Conservation (phyloP, 2,113 vertebrate genomes). For the Galeopterus variegatus region DNA sequence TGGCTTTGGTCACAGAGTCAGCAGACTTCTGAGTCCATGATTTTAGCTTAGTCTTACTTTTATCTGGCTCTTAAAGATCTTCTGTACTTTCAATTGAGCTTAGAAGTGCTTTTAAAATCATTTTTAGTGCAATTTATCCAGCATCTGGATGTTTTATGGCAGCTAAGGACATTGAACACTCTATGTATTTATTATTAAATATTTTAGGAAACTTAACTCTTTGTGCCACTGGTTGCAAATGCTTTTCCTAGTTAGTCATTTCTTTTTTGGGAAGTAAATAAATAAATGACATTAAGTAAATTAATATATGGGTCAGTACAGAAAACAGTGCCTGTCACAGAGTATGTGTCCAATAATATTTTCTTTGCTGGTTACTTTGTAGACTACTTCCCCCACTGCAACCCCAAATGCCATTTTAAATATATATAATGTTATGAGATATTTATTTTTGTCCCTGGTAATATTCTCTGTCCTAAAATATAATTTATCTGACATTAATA, state of each 20-base stretch:
- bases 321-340: neutral
- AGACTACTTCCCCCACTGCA: neutral
- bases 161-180: neutral
- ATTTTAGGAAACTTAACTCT: neutral
- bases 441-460: neutral
- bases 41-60: constrained; percentile 17
- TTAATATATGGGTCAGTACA: neutral
- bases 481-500: neutral
- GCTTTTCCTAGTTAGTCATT: neutral
- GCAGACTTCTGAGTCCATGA: neutral
- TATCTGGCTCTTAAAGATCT: neutral
- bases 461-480: neutral
- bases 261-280: neutral
- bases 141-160: neutral
- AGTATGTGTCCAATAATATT: neutral
- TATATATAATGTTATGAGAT: neutral
- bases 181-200: neutral
- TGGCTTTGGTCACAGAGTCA: neutral
- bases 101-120: neutral
- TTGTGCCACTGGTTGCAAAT: neutral
- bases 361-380: neutral
- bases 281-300: neutral
- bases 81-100: neutral
- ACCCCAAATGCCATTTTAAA: neutral
- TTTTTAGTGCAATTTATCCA: neutral